phyloP scores from a whole-genome alignment of 2,888 invertebrate species.

The Pseudolycoriella hygida region DNA sequence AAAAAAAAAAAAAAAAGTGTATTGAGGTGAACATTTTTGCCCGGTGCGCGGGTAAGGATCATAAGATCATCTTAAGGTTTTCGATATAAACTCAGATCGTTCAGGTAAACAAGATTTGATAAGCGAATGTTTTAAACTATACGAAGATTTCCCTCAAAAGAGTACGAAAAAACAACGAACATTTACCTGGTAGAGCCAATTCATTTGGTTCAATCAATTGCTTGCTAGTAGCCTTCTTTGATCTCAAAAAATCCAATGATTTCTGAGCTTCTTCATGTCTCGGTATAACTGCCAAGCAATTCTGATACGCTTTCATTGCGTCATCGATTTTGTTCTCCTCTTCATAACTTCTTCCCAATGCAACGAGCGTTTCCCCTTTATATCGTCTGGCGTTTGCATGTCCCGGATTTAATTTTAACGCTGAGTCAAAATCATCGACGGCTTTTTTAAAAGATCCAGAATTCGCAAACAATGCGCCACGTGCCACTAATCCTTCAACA shows the following conservation, averaged over 20 bases:
- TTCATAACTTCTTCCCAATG: conserved; percentile 73
- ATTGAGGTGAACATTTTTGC: no score
- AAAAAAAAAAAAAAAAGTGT: no score
- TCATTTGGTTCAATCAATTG: conserved; percentile 46
- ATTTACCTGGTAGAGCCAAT: conserved; percentile 38
- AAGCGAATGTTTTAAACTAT: no score
- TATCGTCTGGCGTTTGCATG: conserved; percentile 90
- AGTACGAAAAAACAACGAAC: no score
- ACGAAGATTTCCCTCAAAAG: no score
- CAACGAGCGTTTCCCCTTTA: conserved; percentile 82
- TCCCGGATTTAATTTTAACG: conserved; percentile 69
- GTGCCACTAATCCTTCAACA: conserved; percentile 80
- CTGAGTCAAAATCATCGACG: conserved; percentile 86
- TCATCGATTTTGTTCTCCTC: conserved; percentile 73
- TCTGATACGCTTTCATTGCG: conserved; percentile 68
- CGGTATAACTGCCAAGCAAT: conserved; percentile 66
- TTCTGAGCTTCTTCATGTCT: conserved; percentile 77
- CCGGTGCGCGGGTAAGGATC: no score
- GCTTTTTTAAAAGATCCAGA: conserved; percentile 87
- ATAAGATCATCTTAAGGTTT: no score
- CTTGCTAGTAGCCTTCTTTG: conserved; percentile 38
- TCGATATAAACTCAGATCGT: no score
- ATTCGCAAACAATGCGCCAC: conserved; percentile 85
- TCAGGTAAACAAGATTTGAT: no score
- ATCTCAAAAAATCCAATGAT: conserved; percentile 63